Percentiles rank a stretch among this genome's conserved stretches.
These are phyloP conservation scores for Porites lobata DNA, from an alignment of 92 coral and sea anemone species.

Conservation along the genomic window DNA sequence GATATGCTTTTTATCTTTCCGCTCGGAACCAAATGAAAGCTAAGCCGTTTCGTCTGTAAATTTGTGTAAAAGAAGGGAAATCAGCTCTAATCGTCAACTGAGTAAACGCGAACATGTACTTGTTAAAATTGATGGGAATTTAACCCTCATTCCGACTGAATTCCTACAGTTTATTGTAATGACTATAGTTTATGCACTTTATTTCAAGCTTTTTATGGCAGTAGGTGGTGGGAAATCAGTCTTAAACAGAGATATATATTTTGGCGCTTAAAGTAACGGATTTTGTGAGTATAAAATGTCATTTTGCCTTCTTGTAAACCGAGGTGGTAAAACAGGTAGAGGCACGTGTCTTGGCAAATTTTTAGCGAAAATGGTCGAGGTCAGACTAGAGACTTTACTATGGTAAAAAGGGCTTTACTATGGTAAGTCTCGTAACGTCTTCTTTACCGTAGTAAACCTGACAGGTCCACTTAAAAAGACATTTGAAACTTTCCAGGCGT, in stretches of 20 bases:
- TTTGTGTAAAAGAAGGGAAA: not conserved
- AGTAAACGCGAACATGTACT: not conserved
- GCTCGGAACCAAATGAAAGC: not conserved
- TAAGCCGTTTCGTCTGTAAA: not conserved
- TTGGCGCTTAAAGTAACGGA: slow-evolving; percentile 11
- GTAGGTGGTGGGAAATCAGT: slow-evolving; percentile 18
- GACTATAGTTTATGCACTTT: not conserved
- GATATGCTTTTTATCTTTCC: slow-evolving; percentile 9
- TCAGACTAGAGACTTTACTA: no score
- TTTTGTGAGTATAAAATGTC: slow-evolving; percentile 19
- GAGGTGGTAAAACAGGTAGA: not conserved
- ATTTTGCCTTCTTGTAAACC: not conserved
- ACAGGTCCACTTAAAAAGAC: no score
- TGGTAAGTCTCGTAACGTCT: no score
- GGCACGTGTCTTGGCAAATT: slow-evolving; percentile 16
- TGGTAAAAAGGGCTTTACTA: no score
- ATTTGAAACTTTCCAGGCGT: no score
- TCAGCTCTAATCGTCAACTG: not conserved
- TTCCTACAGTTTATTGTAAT: not conserved
- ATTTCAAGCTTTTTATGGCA: not conserved
- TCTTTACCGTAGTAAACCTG: no score
- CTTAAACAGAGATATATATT: not conserved
- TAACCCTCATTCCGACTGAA: slow-evolving; percentile 14
- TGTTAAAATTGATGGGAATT: not conserved
- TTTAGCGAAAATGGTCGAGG: slow-evolving; percentile 3